phyloP scores from a whole-genome alignment of 2,113 vertebrate species.

The Eclectus roratus region DNA sequence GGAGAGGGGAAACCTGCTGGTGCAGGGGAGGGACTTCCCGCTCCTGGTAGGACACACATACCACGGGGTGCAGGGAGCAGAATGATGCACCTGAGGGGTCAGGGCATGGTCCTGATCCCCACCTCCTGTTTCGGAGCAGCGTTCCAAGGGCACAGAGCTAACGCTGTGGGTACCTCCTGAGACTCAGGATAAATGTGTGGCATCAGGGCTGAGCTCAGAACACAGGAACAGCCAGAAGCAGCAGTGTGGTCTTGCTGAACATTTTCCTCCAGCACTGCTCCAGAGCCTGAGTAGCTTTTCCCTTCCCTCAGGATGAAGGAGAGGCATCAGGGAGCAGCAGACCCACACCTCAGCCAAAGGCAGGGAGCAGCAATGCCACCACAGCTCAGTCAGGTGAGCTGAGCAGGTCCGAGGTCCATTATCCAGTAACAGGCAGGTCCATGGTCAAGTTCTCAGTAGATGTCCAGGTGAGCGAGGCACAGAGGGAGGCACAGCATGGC shows the following conservation, averaged over 20 bases:
- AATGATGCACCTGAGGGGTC: fast-evolving
- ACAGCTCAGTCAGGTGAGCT: not conserved
- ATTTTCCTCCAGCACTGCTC: not conserved
- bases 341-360: not conserved
- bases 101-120: not conserved
- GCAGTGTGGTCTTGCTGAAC: not conserved
- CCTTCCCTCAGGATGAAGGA: not conserved
- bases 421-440: not conserved
- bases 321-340: not conserved
- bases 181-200: not conserved
- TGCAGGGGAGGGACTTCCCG: not conserved
- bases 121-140: not conserved
- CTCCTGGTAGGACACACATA: fast-evolving
- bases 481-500: not conserved
- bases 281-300: not conserved
- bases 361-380: not conserved
- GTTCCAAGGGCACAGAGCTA: not conserved
- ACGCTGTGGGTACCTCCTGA: not conserved
- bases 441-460: not conserved
- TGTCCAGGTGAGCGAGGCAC: not conserved
- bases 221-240: fast-evolving
- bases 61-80: not conserved
- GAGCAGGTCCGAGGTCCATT: not conserved
- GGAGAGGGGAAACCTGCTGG: not conserved
- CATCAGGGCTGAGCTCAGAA: not conserved